Evolutionary conservation across 1,140 invertebrate species (phyloP).

Genomic region (Tetramorium simillimum): DNA sequence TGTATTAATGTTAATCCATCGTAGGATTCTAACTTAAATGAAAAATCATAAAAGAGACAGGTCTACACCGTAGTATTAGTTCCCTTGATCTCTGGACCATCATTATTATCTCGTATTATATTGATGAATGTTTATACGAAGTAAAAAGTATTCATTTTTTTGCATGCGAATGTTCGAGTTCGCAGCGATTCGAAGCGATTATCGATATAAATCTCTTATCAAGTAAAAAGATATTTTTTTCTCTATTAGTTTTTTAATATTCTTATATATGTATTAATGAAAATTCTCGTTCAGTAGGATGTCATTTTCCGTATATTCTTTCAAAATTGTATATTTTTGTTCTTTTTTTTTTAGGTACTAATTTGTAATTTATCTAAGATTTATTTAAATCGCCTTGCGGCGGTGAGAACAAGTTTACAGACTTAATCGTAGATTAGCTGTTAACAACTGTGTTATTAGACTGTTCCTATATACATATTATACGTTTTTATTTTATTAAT

Average conservation of each 20-base stretch:
- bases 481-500: slow-evolving; percentile 50
- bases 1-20: slow-evolving; percentile 66
- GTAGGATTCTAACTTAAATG: slow-evolving; percentile 59
- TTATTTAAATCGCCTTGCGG: slow-evolving; percentile 31
- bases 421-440: slow-evolving; percentile 65
- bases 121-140: slow-evolving; percentile 40
- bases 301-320: background rate
- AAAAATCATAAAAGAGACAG: slow-evolving; percentile 62
- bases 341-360: background rate
- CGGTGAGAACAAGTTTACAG: slow-evolving; percentile 40
- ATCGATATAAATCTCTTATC: background rate
- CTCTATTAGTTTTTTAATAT: slow-evolving; percentile 27
- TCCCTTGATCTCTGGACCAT: slow-evolving; percentile 78
- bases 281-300: background rate
- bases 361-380: slow-evolving; percentile 22
- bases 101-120: slow-evolving; percentile 60
- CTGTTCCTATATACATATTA: slow-evolving; percentile 70
- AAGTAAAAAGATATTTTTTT: background rate
- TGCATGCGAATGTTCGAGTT: background rate
- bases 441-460: slow-evolving; percentile 79
- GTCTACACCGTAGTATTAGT: slow-evolving; percentile 72
- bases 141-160: slow-evolving; percentile 22
- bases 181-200: slow-evolving; percentile 3
- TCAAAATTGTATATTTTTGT: slow-evolving; percentile 12
- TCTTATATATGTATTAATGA: slow-evolving; percentile 8